Base-by-base conservation (phyloP, 2,888 invertebrate genomes). In the Thymelicus acteon region DNA sequence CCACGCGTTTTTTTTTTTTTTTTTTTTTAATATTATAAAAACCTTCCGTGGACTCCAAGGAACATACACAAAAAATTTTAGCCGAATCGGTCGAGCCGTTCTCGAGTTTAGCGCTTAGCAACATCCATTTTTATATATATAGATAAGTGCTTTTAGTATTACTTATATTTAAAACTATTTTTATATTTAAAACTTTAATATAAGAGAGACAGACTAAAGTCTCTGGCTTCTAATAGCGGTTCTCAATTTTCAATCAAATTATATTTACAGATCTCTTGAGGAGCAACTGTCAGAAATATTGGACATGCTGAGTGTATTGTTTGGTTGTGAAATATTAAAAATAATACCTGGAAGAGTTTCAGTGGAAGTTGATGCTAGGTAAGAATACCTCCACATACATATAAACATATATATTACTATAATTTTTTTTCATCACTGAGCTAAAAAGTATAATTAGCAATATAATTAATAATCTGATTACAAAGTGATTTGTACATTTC, bases 321-420 rank as follows among this genome's bases (percentile, higher is more conserved):
- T 99, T 93, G 99, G 99, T 52, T 95, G 96, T 84, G 99, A 99
- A 95, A 99, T 99, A 80, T 95, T 99, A 63, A 98, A 99, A 92
- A 98, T 99, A 77, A 97, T 99, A 75, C 99, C 99, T 13, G 99
- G 99, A 8, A 95, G 99, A 76, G 98, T 99, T 1, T 98, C 98
- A 3, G 98, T 98, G 47, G 99, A 99, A 94, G 98, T 99, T 61
- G 99, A 99, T 94, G 98, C 99, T 48, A 96, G 97, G 97, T 97
- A 83, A 76, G 57, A 31, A 64, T 60, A 19, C 19, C 19, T 19
- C 0, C 19, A 19, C 19, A 19, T 19, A 60, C 62, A 15, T 13
- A 54, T 67, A 60, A 60, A 60, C 8, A 15, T 1, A 39, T 37
- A 49, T 60, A 31, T 31, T 24, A 52, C 24, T 24, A 10, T 5